A percentile compares a stretch with the other conserved stretches of the same genome.
Evolutionary conservation across 2,113 vertebrate genomes (phyloP).

Genomic region (Anoura caudifer): DNA sequence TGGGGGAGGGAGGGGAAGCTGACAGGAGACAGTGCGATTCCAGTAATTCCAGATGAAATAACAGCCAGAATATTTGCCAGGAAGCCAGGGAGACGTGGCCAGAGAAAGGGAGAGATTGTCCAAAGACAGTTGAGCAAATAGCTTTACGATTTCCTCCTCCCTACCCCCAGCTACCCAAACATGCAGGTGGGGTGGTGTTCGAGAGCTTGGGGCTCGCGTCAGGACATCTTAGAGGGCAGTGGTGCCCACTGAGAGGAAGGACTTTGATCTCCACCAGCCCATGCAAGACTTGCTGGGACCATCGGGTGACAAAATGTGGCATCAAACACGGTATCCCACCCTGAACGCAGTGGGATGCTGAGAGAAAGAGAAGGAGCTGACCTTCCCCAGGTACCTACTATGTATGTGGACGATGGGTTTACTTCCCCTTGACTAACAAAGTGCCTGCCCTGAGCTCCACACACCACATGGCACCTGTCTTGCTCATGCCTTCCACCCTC

Average conservation of each 20-base stretch:
- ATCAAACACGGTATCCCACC: neutral
- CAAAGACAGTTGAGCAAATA: neutral
- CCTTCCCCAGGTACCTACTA: neutral
- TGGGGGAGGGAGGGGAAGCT: neutral
- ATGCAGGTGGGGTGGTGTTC: rapidly evolving
- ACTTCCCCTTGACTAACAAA: neutral
- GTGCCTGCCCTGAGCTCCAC: neutral
- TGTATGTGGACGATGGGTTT: too few relatives aligned
- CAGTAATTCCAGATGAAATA: conserved; percentile 48
- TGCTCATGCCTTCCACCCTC: too few relatives aligned
- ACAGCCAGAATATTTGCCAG: neutral
- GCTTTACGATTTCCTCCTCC: neutral
- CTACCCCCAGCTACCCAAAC: rapidly evolving
- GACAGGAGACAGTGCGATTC: conserved; percentile 14
- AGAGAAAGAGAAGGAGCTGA: neutral
- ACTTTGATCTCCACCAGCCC: neutral
- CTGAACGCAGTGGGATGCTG: rapidly evolving
- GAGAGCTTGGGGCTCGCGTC: neutral
- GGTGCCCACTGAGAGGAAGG: neutral
- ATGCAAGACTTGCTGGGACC: neutral
- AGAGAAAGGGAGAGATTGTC: neutral
- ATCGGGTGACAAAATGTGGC: neutral
- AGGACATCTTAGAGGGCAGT: neutral
- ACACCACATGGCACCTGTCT: neutral
- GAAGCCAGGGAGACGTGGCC: neutral